These are phyloP conservation scores for Rhopalosiphum maidis DNA, from an alignment of 1,140 invertebrate genomes.

Conservation along the genomic window DNA sequence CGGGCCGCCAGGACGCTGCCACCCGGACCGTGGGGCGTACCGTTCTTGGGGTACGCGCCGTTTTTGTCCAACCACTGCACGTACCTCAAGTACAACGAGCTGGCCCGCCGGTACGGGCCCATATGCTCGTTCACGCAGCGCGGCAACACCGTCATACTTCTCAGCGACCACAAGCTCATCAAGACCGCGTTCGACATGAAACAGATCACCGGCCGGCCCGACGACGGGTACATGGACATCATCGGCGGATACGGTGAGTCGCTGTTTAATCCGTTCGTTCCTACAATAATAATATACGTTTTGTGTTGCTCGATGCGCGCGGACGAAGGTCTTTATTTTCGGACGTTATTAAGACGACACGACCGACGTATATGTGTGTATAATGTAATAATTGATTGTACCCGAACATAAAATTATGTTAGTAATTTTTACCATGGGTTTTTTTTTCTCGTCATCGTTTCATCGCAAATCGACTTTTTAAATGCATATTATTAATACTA, in stretches of 20 bases:
- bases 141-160: constrained; percentile 79
- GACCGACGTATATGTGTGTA: no score
- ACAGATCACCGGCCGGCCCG: constrained; percentile 85
- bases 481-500: neutral
- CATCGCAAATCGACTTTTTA: neutral
- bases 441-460: neutral
- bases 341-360: no score
- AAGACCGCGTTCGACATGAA: constrained; percentile 82
- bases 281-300: no score
- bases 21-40: constrained; percentile 85
- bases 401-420: no score
- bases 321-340: no score
- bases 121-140: constrained; percentile 84
- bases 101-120: constrained; percentile 78
- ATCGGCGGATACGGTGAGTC: constrained; percentile 87
- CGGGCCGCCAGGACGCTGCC: constrained; percentile 71
- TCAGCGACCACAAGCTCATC: constrained; percentile 84
- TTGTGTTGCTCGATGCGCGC: no score
- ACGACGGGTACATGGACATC: constrained; percentile 83
- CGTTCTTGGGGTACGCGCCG: constrained; percentile 78
- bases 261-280: neutral
- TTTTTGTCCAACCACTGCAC: constrained; percentile 78
- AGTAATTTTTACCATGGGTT: neutral
- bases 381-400: no score
- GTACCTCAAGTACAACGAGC: constrained; percentile 77